A percentile compares a stretch with the other conserved stretches of the same genome.
phyloP scores from a whole-genome alignment of 2,888 invertebrate genomes.

The Mythimna albipuncta region DNA sequence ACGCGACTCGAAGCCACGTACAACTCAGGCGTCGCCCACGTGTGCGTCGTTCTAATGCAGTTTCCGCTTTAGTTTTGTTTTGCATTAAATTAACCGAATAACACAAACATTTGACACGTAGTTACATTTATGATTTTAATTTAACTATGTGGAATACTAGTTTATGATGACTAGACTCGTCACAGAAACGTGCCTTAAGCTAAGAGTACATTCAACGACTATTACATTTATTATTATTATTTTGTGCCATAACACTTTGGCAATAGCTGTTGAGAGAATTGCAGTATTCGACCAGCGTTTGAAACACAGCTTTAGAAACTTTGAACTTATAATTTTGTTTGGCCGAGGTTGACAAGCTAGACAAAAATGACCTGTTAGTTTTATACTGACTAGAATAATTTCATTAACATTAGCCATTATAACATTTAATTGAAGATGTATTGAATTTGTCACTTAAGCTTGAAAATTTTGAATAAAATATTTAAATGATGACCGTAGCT shows the following conservation, averaged over 20 bases:
- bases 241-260: slow-evolving; percentile 80
- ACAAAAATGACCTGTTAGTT: not conserved
- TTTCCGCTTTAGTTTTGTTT: not conserved
- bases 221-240: slow-evolving; percentile 66
- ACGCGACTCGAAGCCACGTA: too few relatives aligned
- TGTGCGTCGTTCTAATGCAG: too few relatives aligned
- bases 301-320: slow-evolving; percentile 19
- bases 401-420: not conserved
- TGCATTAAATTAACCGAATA: slow-evolving; percentile 66
- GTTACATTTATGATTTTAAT: slow-evolving; percentile 64
- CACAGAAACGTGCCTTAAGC: slow-evolving; percentile 82
- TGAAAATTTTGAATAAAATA: not conserved
- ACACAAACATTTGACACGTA: slow-evolving; percentile 70
- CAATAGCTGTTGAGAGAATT: slow-evolving; percentile 35
- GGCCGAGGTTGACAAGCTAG: not conserved
- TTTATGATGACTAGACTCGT: slow-evolving; percentile 82
- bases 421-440: not conserved
- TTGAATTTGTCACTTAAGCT: not conserved
- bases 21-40: too few relatives aligned
- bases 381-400: not conserved
- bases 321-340: not conserved
- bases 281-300: slow-evolving; percentile 37
- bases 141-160: slow-evolving; percentile 68
- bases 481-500: not conserved
- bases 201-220: slow-evolving; percentile 80